Base-by-base conservation (phyloP, 2,797 vertebrate species). In the Novumbra hubbsi region DNA sequence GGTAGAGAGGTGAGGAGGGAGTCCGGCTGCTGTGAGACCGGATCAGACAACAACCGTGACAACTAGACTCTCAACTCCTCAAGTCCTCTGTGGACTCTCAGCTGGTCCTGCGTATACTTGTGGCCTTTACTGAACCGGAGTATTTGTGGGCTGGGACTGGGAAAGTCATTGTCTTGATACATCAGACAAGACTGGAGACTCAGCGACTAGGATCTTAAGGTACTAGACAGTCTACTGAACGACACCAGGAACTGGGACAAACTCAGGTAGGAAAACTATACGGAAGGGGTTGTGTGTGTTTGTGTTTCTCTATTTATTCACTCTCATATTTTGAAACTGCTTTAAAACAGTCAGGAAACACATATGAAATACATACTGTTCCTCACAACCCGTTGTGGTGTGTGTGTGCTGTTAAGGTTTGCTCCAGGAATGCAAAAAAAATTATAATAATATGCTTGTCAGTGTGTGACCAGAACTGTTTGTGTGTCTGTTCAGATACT, bases 151-250 rank as follows among this genome's bases (percentile, higher is more conserved):
- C 55, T 67, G 65, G 4, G n/a, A 19, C 65, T 67, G 65, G 19
- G 21, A 41, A 19, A 21, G 34, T n/a, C 9, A 3, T 21, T 21
- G 30, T 34, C 21, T 9, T 41, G 11, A n/a, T 4, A 24, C 34
- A 24, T 8, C 12, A 67, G 65, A 66, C 30, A 15, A 65, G 63
- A 38, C 19, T n/a, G 30, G 32, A 30, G 74, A 73, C 68, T 70
- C 72, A 21, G 32, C 63, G 48, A 69, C 24, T 62, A 70, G 41
- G 55, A 62, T 71, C 34, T 19, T 76, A 74, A 72, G 80, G 4
- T 49, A 16, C 41, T 49, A 14, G 27, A 30, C 48, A 17, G 27
- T 52, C 0, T n/a, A 34, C 19, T 30, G 41, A 5, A 11, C 12
- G n/a, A 70, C 27, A n/a, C 34, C 69, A n/a, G 49, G 28, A n/a